Evolutionary conservation across 2,888 invertebrate genomes (phyloP).

Genomic region (Torymus aiolomorphi): DNA sequence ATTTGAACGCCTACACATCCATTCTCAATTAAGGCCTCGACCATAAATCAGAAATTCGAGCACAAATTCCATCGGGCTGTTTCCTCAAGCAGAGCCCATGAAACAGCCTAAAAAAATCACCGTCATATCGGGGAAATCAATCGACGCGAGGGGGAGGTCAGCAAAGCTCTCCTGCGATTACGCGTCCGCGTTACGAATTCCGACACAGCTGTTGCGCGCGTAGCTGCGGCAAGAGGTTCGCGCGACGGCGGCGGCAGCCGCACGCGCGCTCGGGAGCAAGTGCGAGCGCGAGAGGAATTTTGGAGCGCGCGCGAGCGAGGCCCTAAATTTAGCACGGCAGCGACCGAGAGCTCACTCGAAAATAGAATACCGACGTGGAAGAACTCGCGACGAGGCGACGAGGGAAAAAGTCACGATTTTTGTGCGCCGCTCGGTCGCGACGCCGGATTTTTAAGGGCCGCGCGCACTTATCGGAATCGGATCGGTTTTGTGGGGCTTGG

Average conservation of each 20-base stretch:
- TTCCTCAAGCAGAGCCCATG: too few species aligned
- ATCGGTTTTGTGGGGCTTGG: neutral
- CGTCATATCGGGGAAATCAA: too few species aligned
- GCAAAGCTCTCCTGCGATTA: too few species aligned
- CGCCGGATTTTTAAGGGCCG: constrained; percentile 37
- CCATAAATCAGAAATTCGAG: too few species aligned
- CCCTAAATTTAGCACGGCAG: constrained; percentile 61
- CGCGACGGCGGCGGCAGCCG: too few species aligned
- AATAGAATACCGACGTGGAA: constrained; percentile 70
- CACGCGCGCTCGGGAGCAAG: neutral
- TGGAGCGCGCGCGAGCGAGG: constrained; percentile 65
- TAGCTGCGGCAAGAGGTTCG: neutral
- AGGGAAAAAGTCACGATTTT: constrained; percentile 47
- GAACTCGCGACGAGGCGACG: constrained; percentile 33
- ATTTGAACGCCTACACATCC: too few species aligned
- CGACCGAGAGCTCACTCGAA: constrained; percentile 68
- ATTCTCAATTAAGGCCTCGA: too few species aligned
- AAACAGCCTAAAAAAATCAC: too few species aligned
- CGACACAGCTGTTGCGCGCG: too few species aligned
- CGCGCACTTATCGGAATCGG: constrained; percentile 15
- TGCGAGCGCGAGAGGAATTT: constrained; percentile 65
- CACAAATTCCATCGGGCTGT: too few species aligned
- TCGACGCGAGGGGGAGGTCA: too few species aligned
- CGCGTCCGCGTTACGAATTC: too few species aligned
- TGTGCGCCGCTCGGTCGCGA: neutral